A percentile compares a stretch with the other conserved stretches of the same genome.
Evolutionary conservation across 2,797 vertebrate genomes (phyloP).

Genomic region (Chromobotia macracanthus): DNA sequence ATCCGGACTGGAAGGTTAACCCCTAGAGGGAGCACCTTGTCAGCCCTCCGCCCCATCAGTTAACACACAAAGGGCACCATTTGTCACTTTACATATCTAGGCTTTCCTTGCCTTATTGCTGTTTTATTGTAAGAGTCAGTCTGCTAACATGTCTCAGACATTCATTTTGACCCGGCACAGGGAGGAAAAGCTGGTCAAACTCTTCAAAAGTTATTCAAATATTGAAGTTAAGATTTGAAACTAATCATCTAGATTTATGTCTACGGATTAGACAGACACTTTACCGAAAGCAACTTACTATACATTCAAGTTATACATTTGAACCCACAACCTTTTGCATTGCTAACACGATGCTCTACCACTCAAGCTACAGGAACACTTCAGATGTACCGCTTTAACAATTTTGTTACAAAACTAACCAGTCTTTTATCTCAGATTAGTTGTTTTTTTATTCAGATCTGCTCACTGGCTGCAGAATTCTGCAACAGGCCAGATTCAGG

Average conservation of each 20-base stretch:
- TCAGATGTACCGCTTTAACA: no score
- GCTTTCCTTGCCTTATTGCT: conserved; percentile 70
- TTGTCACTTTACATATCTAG: conserved; percentile 83
- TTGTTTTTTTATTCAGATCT: neutral
- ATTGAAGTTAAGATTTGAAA: neutral
- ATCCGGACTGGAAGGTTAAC: conserved; percentile 82
- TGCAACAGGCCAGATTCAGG: neutral
- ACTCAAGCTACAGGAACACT: no score
- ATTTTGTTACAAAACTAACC: no score
- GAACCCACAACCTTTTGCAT: no score
- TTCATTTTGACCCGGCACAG: conserved; percentile 64
- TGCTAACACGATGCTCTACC: no score
- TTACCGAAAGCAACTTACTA: no score
- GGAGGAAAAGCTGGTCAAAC: conserved; percentile 1
- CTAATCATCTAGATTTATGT: no score
- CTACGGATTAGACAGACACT: no score
- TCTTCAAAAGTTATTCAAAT: neutral
- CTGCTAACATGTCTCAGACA: conserved; percentile 56
- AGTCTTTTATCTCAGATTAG: neutral
- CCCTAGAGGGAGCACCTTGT: conserved; percentile 77
- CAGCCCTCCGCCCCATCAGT: conserved; percentile 79
- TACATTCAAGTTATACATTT: no score
- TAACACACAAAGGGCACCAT: conserved; percentile 78
- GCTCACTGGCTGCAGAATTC: neutral
- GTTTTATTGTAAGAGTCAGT: conserved; percentile 69